Percentiles rank a stretch among this genome's conserved stretches.
phyloP scores from a whole-genome alignment of 2,797 vertebrate genomes.

The Leptodon cayanensis region DNA sequence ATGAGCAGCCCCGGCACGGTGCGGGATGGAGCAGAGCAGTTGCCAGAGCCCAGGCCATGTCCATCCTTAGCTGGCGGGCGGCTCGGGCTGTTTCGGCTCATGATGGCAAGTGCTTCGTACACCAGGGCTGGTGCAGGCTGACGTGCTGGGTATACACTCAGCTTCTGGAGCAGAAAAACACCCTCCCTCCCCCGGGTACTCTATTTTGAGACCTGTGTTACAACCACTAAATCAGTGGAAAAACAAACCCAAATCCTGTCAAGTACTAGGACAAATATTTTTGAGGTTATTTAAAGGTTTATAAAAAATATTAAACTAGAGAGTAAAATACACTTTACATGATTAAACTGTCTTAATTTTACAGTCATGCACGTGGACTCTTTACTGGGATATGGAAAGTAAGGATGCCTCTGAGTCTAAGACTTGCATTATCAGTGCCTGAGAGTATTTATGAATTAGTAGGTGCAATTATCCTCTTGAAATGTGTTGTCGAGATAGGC shows the following conservation, averaged over 20 bases:
- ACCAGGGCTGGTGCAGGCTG: neutral
- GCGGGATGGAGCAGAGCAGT: neutral
- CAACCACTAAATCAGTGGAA: constrained; percentile 1
- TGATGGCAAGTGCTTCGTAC: neutral
- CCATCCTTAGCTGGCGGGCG: neutral
- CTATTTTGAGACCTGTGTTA: constrained; percentile 9
- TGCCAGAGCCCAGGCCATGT: neutral
- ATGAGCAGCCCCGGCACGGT: fast-evolving
- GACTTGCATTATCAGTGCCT: neutral
- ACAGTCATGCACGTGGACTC: neutral
- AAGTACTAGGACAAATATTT: constrained; percentile 44
- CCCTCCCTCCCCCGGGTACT: neutral
- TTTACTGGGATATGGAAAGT: neutral
- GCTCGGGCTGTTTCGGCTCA: neutral
- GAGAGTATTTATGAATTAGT: neutral
- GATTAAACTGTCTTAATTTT: neutral
- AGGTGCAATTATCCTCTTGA: neutral
- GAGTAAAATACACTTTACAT: neutral
- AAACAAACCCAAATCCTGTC: constrained; percentile 17
- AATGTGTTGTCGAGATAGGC: neutral
- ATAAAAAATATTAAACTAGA: neutral
- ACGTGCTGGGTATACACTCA: neutral
- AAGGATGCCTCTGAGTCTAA: neutral
- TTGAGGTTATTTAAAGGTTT: constrained; percentile 33
- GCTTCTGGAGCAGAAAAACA: neutral